Evolutionary conservation across 2,888 invertebrate species (phyloP), one percentile per base, ranked within the genome.

Genomic region (Microctonus brassicae): DNA sequence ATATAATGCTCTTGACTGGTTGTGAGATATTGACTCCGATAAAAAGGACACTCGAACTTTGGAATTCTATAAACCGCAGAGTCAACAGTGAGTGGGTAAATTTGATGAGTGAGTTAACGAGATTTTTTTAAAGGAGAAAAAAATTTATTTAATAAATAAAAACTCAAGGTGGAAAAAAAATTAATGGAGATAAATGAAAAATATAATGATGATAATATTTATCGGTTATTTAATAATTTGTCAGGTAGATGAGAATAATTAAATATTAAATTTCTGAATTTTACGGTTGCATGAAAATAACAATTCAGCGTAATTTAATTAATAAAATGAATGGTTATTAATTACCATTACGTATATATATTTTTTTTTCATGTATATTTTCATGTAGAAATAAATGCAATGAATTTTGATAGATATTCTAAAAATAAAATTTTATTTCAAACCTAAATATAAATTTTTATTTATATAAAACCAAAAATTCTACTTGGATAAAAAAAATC

Each of bases 311-410:
- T 69, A 69, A 74, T 75, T 75, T 74, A 70, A 70, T 73, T 74
- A 74, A 77, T 74, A 72, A 73, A 74, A 77, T 62, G 60, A 60
- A 74, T 72, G 66, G 74, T 69, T 72, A 69, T 74, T 66, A 69
- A 68, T 5, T 7, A 17, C 26, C 33, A 39, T 6, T 22, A 33
- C n/a, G n/a, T 24, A 55, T 57, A 17, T 29, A n/a, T 52, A 34
- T 9, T 63, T 47, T n/a, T 36, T 70, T 33, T n/a, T 1, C 5
- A n/a, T 24, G 53, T 10, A n/a, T n/a, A n/a, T n/a, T n/a, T n/a
- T n/a, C n/a, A n/a, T n/a, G n/a, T n/a, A n/a, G n/a, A n/a, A n/a
- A n/a, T n/a, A n/a, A n/a, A n/a, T n/a, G n/a, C n/a, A n/a, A n/a
- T n/a, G n/a, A n/a, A n/a, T n/a, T n/a, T n/a, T n/a, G n/a, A n/a